Evolutionary conservation across 1,140 invertebrate species (phyloP), one percentile per base, ranked within the genome.

Genomic region (Eufriesea mexicana): DNA sequence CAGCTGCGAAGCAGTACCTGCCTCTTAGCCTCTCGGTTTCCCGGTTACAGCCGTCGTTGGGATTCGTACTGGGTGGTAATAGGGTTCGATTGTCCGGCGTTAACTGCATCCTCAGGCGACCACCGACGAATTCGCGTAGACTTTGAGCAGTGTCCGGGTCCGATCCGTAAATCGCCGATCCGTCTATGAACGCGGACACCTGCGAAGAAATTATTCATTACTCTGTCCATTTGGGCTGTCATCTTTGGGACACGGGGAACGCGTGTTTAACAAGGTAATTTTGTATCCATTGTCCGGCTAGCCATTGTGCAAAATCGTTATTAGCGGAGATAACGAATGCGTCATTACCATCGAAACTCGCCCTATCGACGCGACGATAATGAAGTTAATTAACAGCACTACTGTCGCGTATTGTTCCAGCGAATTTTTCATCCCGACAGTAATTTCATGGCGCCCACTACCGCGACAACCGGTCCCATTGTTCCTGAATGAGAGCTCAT

Each of bases 121-220:
- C 97, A 14, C 94, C 94, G 0, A 89, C 75, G 45, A 95, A 95
- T 16, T 93, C 93, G 0, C 97, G 95, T 9, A 98, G 91, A 25
- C 94, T 90, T 0, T 91, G 84, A 10, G 95, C 92, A n/a, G 95
- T 93, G 42, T 95, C 88, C 47, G 95, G 90, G 25, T 95, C 95
- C 55, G 95, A 95, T 0, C 98, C 97, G 89, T 99, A 98, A 5
- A 98, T 96, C 28, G 96, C 96, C 0, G 98, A 99, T 1, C 96
- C 98, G 93, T 99, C 99, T 25, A 99, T 96, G 91, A 96, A 99
- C 0, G 97, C 96, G 0, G 98, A 98, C 0, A 92, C 93, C 94
- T 94, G 72, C 2, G 84, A 25, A 25, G 0, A 25, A 7, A n/a
- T 45, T 45, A 10, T 67, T n/a, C n/a, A 10, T 49, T 70, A 6